These are phyloP conservation scores for Silurus aristotelis DNA, from an alignment of 2,797 vertebrate genomes.

Conservation along the genomic window DNA sequence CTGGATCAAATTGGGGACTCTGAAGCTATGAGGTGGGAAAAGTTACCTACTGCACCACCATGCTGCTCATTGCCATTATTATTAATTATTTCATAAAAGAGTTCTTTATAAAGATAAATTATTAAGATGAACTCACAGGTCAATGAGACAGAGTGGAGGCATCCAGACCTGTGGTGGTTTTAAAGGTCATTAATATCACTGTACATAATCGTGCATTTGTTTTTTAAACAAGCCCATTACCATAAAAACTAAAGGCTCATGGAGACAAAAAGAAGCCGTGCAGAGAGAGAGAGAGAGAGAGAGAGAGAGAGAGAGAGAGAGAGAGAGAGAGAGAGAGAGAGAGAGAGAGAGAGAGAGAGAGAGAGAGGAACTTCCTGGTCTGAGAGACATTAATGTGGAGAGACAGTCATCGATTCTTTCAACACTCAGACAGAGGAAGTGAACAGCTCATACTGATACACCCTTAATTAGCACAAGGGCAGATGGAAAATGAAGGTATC, in stretches of 20 bases:
- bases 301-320: too few species aligned
- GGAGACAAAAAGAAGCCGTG: not conserved
- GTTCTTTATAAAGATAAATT: slow-evolving; percentile 4
- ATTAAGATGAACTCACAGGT: slow-evolving; percentile 3
- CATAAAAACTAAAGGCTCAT: slow-evolving; percentile 11
- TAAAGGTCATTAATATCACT: slow-evolving; percentile 22
- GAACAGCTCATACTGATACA: slow-evolving; percentile 32
- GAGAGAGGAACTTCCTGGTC: not conserved
- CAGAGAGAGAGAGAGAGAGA: too few species aligned
- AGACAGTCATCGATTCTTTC: slow-evolving; percentile 23
- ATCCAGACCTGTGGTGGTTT: not conserved
- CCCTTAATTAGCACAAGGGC: slow-evolving; percentile 27
- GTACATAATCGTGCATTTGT: not conserved
- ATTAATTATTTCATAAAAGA: not conserved
- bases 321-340: not conserved
- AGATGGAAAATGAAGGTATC: not conserved
- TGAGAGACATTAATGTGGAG: slow-evolving; percentile 12
- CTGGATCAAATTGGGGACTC: not conserved
- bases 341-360: too few species aligned
- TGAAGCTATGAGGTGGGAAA: not conserved
- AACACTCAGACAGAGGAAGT: slow-evolving; percentile 10
- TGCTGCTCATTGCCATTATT: not conserved
- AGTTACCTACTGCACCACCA: not conserved
- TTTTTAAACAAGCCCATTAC: slow-evolving; percentile 18
- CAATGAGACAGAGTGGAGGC: not conserved